Percentiles rank a stretch among this genome's conserved stretches.
Evolutionary conservation across 2,888 invertebrate species (phyloP).

Genomic region (Archips crataeganus): DNA sequence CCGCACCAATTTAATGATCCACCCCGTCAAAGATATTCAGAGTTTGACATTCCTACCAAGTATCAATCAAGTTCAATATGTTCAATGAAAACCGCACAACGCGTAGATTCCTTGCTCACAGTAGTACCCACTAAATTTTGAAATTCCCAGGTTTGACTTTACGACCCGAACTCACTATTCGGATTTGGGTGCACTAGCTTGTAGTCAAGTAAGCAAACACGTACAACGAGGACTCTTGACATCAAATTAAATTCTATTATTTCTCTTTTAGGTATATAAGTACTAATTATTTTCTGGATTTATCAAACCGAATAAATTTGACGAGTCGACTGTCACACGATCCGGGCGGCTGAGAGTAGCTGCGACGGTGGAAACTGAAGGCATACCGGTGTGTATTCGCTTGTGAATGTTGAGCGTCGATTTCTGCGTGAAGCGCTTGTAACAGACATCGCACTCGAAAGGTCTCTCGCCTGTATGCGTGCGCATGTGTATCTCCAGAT

Average conservation of each 20-base stretch:
- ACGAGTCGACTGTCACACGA: background rate
- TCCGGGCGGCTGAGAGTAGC: constrained; percentile 16
- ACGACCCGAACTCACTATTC: too few species aligned
- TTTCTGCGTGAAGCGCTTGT: constrained; percentile 86
- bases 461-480: constrained; percentile 85
- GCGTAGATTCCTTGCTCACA: too few species aligned
- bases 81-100: too few species aligned
- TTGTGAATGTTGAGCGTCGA: constrained; percentile 87
- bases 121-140: too few species aligned
- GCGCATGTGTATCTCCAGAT: constrained; percentile 88
- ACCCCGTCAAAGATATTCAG: background rate
- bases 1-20: background rate
- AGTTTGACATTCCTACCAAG: background rate
- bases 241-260: background rate
- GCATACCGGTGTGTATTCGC: constrained; percentile 85
- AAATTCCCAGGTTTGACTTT: too few species aligned
- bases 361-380: constrained; percentile 24
- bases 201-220: background rate
- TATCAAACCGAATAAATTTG: background rate
- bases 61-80: background rate
- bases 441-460: constrained; percentile 86
- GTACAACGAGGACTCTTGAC: background rate
- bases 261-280: background rate
- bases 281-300: background rate
- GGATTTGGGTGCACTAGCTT: too few species aligned